These are phyloP conservation scores for Zosterops hypoxanthus DNA, from an alignment of 2,113 vertebrate species.

Conservation along the genomic window DNA sequence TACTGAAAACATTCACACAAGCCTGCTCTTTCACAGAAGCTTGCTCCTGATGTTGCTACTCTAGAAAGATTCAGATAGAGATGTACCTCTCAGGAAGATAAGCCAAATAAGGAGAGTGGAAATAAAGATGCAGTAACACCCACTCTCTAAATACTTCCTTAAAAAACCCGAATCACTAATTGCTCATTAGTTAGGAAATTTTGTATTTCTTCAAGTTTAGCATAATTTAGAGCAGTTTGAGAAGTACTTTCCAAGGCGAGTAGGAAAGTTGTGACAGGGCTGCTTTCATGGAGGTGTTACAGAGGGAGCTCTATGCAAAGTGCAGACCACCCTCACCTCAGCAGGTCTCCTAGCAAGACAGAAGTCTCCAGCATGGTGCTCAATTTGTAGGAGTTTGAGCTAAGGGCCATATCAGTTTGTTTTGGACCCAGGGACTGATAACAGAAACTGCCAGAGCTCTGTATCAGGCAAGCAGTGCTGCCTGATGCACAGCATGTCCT, in stretches of 20 bases:
- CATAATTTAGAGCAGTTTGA: neutral
- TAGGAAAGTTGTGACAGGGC: neutral
- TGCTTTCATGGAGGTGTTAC: neutral
- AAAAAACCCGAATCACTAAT: neutral
- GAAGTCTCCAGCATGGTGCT: neutral
- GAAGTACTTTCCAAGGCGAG: neutral
- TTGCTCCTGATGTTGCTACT: neutral
- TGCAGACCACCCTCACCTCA: neutral
- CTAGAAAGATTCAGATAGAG: neutral
- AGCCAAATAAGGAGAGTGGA: neutral
- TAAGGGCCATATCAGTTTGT: fast-evolving
- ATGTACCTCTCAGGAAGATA: neutral
- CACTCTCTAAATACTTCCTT: neutral
- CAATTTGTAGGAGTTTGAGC: neutral
- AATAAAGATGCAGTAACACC: neutral
- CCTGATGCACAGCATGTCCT: neutral
- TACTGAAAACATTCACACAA: neutral
- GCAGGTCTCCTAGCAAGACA: neutral
- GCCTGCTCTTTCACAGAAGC: neutral
- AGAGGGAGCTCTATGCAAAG: neutral
- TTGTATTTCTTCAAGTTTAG: neutral
- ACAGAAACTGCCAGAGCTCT: neutral
- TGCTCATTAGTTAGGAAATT: neutral
- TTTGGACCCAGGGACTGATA: neutral
- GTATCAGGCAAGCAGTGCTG: neutral